Base-by-base conservation (phyloP, 2,113 vertebrate genomes). In the Actenoides lindsayi region DNA sequence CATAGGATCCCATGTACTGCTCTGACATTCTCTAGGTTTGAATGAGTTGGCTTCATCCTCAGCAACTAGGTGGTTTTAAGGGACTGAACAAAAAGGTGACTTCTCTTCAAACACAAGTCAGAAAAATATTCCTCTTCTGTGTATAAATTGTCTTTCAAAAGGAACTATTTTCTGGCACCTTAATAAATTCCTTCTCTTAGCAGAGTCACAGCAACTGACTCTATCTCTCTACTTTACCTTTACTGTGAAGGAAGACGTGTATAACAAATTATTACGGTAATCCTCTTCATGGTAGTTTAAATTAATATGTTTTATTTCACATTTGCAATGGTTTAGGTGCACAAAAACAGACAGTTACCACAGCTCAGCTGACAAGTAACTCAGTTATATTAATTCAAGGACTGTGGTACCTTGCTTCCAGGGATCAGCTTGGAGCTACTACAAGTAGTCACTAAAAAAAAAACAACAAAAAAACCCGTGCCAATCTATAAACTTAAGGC, bases 1-100 rank as follows among this genome's bases (percentile, higher is more conserved):
- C 8, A 12, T 35, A 18, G 0, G 2, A 20, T 68, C 11, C 11
- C 19, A 48, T 5, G 1, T 31, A 31, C 7, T 3, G 1, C 30
- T 53, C 50, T 84, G 23, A 9, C 3, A 1, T 37, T 93, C 13
- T 48, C 18, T 78, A 33, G 16, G 14, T 78, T 46, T 87, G 35
- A 64, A 64, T 69, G 68, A 80, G 11, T 37, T 65, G 9, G 35
- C 33, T 80, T 92, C 59, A 16, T 73, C 21, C 39, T 53, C 41
- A 69, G 35, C 2, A 4, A 6, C 27, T 56, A 15, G 0, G 4
- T 53, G 6, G 16, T 83, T 83, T 80, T 56, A 80, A 80, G 24
- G 16, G 20, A n/a, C n/a, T 87, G 65, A 54, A 50, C 3, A 62
- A 37, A 77, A 78, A 59, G 31, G 12, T n/a, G 33, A 39, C 20